Evolutionary conservation across 2,888 invertebrate species (phyloP).

Genomic region (Myopa tessellatipennis): DNA sequence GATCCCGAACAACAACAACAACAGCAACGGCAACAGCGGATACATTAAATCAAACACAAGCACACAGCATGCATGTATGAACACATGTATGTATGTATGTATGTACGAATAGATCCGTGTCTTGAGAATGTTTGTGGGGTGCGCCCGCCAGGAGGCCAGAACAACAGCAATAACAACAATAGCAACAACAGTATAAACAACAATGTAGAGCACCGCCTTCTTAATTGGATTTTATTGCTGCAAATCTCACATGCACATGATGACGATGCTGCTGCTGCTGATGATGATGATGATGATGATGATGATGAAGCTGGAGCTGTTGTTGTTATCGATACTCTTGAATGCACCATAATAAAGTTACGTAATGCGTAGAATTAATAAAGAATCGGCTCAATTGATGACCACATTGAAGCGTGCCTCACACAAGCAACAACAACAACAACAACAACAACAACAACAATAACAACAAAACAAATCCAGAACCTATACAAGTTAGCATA

Average conservation of each 20-base stretch:
- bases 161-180: conserved; percentile 28
- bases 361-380: conserved; percentile 18
- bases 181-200: conserved; percentile 36
- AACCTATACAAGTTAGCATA: neutral
- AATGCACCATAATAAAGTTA: neutral
- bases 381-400: conserved; percentile 17
- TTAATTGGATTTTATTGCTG: conserved; percentile 63
- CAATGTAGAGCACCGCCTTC: conserved; percentile 45
- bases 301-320: neutral
- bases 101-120: neutral
- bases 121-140: neutral
- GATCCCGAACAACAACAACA: conserved; percentile 21
- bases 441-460: conserved; percentile 1
- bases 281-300: neutral
- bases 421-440: neutral
- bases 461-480: neutral
- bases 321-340: neutral
- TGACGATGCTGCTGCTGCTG: neutral
- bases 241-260: conserved; percentile 22
- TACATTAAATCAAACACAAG: conserved; percentile 14
- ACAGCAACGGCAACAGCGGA: conserved; percentile 5
- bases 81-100: neutral
- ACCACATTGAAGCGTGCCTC: conserved; percentile 2
- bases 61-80: neutral
- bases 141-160: neutral